Base-by-base conservation (phyloP, 2,113 vertebrate genomes). In the Perognathus longimembris region DNA sequence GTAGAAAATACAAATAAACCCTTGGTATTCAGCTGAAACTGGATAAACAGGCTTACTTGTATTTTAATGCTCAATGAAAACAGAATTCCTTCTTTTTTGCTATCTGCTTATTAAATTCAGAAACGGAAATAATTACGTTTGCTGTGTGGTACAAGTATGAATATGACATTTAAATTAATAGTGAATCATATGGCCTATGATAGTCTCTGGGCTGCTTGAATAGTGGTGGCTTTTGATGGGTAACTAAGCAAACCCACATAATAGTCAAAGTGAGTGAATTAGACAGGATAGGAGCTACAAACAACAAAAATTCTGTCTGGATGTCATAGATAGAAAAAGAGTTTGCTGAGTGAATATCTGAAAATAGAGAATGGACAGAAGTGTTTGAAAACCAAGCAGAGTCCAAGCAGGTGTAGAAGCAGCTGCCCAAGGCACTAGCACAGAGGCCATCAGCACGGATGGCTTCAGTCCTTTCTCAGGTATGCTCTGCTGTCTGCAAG, bases 51-150 rank as follows among this genome's bases (percentile, higher is more conserved):
- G 10, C 28, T 91, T 42, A 74, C 34, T 91, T 93, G 32, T 80
- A 89, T 86, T 91, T 74, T 89, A 89, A 91, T 66, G 40, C 74
- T 87, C 12, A 30, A 32, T 32, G 36, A n/a, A 74, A 80, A 90
- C 0, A 40, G 59, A 45, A 87, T 81, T 82, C 63, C 90, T 89
- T 76, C 24, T 45, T 63, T 45, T 69, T 82, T 85, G 88, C 78
- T 80, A 69, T 77, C 85, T 89, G 70, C 64, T 78, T 81, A 61
- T 87, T 91, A 95, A 94, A 66, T 30, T 86, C 61, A 89, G 45
- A 76, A 79, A 54, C 10, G 45, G 76, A 93, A 95, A 90, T 85
- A 85, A 85, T 77, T 26, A n/a, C 77, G 34, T 54, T 89, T 89
- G 40, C 21, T 30, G 64, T 36, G 30, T 28, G 15, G 10, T 54